Evolutionary conservation across 2,888 invertebrate genomes (phyloP), one percentile per base, ranked within the genome.

Genomic region (Chironomus tentans): DNA sequence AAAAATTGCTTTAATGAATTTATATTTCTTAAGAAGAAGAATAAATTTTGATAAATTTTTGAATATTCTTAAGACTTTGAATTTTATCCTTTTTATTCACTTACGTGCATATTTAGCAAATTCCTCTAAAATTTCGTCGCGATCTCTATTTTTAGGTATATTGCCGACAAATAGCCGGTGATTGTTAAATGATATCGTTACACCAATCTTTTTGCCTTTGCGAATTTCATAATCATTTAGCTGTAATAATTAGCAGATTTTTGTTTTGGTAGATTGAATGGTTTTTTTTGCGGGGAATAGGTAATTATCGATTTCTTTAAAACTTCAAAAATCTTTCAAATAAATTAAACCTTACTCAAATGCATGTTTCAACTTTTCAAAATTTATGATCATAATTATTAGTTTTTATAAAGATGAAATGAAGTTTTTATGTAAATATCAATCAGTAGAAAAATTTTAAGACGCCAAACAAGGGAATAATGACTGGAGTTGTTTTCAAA

Each of bases 101-200:
- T 94, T 95, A 97, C 97, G 96, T 94, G 96, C 95, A 91, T 95
- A 94, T 91, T 95, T 96, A 89, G 94, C 90, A 92, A 97, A 97
- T 90, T 97, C 97, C 92, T 97, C 96, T 90, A 93, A 92, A 89
- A 97, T 94, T 92, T 97, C 96, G 88, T 96, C 96, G 91, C 93
- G 94, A 91, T 95, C 95, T 92, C 96, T 95, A 92, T 94, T 96
- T 93, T 97, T 97, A 90, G 97, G 97, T 91, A 97, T 97, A 95
- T 97, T 97, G 88, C 97, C 97, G 91, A 97, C 96, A 94, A 97
- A 97, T 90, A 97, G 93, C 90, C 97, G 94, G 90, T 95, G 95
- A 93, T 97, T 97, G 92, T 97, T 97, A 92, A 95, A 95, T 89
- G 97, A 97, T 91, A 97, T 92, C 89, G 96, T 97, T 88, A 97